Percentiles rank a stretch among this genome's conserved stretches.
These are phyloP conservation scores for Anarsia innoxiella DNA, from an alignment of 2,888 invertebrate genomes.

Conservation along the genomic window DNA sequence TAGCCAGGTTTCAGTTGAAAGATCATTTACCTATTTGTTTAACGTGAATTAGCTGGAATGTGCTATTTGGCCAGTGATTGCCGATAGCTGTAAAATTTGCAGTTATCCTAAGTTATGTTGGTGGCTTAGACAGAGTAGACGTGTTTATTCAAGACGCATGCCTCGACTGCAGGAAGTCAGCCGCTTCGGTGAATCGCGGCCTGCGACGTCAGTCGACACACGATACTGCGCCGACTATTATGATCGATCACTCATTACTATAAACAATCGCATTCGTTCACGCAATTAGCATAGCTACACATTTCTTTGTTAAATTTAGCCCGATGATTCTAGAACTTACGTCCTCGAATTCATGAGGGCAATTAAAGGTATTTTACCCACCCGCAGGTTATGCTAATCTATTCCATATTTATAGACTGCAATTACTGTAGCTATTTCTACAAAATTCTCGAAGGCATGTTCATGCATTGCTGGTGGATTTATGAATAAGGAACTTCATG, in stretches of 20 bases:
- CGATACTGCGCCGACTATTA: conserved; percentile 40
- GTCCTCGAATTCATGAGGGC: conserved; percentile 59
- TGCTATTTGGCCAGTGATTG: neutral
- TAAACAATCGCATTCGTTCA: conserved; percentile 18
- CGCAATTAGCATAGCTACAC: conserved; percentile 19
- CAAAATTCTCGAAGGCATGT: conserved; percentile 40
- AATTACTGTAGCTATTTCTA: conserved; percentile 36
- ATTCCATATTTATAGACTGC: conserved; percentile 35
- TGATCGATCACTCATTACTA: conserved; percentile 31
- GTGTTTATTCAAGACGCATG: conserved; percentile 60
- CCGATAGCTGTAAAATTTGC: conserved; percentile 5
- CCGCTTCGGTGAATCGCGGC: conserved; percentile 54
- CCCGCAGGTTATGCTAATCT: conserved; percentile 62
- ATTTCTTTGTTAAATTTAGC: conserved; percentile 22
- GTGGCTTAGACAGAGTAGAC: conserved; percentile 27
- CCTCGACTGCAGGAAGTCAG: conserved; percentile 56
- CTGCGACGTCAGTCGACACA: conserved; percentile 30
- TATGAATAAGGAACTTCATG: conserved; percentile 32
- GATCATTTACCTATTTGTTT: no score
- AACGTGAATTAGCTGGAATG: conserved; percentile 2
- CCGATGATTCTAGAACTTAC: conserved; percentile 34
- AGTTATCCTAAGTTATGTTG: neutral
- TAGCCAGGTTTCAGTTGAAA: no score
- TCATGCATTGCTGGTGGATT: conserved; percentile 19
- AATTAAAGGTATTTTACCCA: conserved; percentile 55